A percentile compares a stretch with the other conserved stretches of the same genome.
Conservation (phyloP, 2,888 invertebrate genomes). For the Drosophila recens region DNA sequence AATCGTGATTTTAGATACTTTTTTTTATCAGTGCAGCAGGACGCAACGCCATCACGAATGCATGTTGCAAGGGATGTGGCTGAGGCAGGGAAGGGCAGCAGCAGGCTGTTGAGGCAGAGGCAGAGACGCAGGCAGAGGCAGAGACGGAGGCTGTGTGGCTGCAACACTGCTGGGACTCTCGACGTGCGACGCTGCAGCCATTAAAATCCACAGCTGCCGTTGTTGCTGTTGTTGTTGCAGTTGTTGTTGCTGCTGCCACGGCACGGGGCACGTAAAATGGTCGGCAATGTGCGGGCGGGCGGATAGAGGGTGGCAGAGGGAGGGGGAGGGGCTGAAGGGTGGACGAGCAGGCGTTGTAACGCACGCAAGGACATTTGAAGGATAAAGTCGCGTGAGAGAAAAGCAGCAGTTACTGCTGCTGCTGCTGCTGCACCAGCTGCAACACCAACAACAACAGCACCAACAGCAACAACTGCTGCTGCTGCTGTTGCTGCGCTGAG, state of each 20-base stretch:
- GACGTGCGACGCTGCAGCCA: slow-evolving; percentile 78
- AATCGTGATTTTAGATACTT: too few species aligned
- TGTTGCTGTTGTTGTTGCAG: slow-evolving; percentile 28
- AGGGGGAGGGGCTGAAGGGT: neutral
- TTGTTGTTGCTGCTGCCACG: slow-evolving; percentile 30
- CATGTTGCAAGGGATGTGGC: slow-evolving; percentile 61
- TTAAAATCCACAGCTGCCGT: slow-evolving; percentile 74
- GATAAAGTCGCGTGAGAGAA: slow-evolving; percentile 80
- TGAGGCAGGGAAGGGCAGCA: neutral
- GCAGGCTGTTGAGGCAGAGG: slow-evolving; percentile 8
- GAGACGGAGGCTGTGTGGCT: slow-evolving; percentile 36
- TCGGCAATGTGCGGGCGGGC: slow-evolving; percentile 58
- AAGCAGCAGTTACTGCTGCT: slow-evolving; percentile 41
- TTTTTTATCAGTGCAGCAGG: slow-evolving; percentile 26
- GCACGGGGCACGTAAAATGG: slow-evolving; percentile 59
- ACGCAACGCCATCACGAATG: slow-evolving; percentile 71
- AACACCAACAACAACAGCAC: slow-evolving; percentile 19
- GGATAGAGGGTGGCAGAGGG: neutral
- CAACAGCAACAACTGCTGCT: slow-evolving; percentile 18
- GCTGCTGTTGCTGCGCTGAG: slow-evolving; percentile 57
- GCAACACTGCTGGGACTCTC: slow-evolving; percentile 70
- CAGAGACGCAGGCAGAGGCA: slow-evolving; percentile 21
- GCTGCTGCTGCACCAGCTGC: slow-evolving; percentile 39
- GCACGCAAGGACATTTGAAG: slow-evolving; percentile 84
- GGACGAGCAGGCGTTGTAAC: slow-evolving; percentile 56